Evolutionary conservation across 2,113 vertebrate genomes (phyloP), one percentile per base, ranked within the genome.

Genomic region (Nyctereutes procyonoides): DNA sequence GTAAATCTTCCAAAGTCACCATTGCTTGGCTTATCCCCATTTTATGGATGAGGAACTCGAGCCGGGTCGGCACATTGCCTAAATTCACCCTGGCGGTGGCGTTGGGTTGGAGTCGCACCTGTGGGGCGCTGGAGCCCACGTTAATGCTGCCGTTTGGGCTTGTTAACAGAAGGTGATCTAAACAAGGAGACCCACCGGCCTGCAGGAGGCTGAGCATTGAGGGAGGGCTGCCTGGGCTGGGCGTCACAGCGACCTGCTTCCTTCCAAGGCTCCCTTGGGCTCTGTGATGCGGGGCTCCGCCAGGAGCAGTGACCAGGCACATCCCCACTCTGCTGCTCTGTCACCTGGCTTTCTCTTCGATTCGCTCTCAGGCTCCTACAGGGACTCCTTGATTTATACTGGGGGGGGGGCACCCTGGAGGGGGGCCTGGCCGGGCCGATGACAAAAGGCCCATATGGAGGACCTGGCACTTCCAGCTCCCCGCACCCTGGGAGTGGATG

Each of bases 241-340:
- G 16, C 0, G 0, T 1, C 35, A 1, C 5, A 12, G 32, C 32
- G 32, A 32, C n/a, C 86, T 38, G 55, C 20, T 5, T 32, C 65
- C 38, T 15, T 55, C 67, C 17, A 6, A 30, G 51, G 15, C 10
- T 35, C 76, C 16, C 20, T 88, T 22, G 0, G 17, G 62, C 35
- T 60, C n/a, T 19, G 19, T 32, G 77, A 48, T 12, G 0, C 5
- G 3, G 1, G 58, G 48, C 74, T 94, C 62, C 48, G 24, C 48
- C 0, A 2, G n/a, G 24, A 26, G 22, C 20, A 2, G 20, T 13
- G 13, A 2, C 15, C 2, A 3, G 58, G 35, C 22, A 32, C 74
- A 20, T 48, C 14, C 38, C 24, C 16, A 9, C 2, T 26, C 43
- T 16, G 62, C 67, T 13, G 62, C 22, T 71, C 38, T 0, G 9